Evolutionary conservation across 2,113 vertebrate genomes (phyloP), one percentile per base, ranked within the genome.

Genomic region (Irena cyanogastra): DNA sequence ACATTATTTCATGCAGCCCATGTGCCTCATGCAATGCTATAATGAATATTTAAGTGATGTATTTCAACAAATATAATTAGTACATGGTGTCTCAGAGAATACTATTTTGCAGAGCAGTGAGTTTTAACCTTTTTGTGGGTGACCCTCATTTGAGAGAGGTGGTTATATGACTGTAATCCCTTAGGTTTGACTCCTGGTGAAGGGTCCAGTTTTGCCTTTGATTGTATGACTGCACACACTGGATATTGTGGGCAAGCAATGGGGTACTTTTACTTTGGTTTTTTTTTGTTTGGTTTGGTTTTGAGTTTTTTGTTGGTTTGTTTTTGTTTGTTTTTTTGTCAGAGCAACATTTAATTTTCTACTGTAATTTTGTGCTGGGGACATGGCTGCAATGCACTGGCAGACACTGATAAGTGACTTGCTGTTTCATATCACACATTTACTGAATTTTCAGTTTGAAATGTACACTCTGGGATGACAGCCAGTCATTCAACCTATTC

Each of bases 341-440:
- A 42, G 56, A 70, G 71, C 39, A 86, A 39, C 52, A 26, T 89
- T 57, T 87, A 66, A 89, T 92, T 93, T 90, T 92, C 52, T 52
- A 0, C 56, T 87, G 59, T 52, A 31, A 66, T 66, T n/a, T 3
- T 47, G 80, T 81, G 39, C 56, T 11, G 83, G 76, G 79, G 82
- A 80, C 76, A 22, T 44, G 86, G 57, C 86, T 83, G 86, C 83
- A 86, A 75, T 54, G 59, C 61, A 7, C 94, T 95, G 96, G 89
- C 87, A 82, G 87, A 30, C 56, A 22, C 91, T 94, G 93, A 93
- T 94, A 93, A 92, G 94, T 95, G 77, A 72, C 94, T 93, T 89
- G 90, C 21, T 49, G 27, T 91, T 93, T 95, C 54, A 60, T 72
- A 77, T 86, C 66, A 23, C 77, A 45, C 30, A 13, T 94, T 85